Conservation (phyloP, 2,113 vertebrate genomes). For the Smithornis capensis region DNA sequence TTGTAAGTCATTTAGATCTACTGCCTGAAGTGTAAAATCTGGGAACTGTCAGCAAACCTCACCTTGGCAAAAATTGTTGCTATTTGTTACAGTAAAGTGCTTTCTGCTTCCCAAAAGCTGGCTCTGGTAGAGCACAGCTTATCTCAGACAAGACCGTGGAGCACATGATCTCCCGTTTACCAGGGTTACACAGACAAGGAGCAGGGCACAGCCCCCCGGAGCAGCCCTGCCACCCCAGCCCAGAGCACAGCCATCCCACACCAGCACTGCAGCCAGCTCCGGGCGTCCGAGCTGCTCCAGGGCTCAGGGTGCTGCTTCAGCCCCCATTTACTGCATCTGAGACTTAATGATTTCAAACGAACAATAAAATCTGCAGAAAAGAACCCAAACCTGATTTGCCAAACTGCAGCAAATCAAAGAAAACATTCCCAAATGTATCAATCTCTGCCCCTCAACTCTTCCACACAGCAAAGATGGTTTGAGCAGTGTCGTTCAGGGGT, state of each 20-base stretch:
- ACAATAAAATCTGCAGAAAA: not conserved
- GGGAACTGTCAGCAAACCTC: slow-evolving; percentile 47
- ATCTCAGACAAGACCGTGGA: not conserved
- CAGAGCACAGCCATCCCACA: fast-evolving
- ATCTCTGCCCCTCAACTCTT: not conserved
- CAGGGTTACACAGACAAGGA: not conserved
- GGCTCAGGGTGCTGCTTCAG: not conserved
- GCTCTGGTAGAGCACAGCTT: not conserved
- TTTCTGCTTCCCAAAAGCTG: not conserved
- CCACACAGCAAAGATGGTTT: not conserved
- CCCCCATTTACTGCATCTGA: not conserved
- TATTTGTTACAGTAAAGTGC: not conserved
- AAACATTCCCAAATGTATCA: not conserved
- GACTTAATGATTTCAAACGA: not conserved
- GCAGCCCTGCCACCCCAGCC: not conserved
- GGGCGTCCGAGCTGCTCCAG: not conserved
- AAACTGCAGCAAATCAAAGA: not conserved
- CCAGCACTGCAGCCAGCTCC: not conserved
- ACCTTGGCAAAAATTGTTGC: not conserved
- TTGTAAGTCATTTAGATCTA: slow-evolving; percentile 1
- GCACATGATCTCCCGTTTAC: not conserved
- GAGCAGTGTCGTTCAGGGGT: not conserved
- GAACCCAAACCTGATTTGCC: not conserved
- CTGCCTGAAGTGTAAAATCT: slow-evolving; percentile 26
- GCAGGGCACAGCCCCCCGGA: not conserved